A percentile compares a stretch with the other conserved stretches of the same genome.
Evolutionary conservation across 2,113 vertebrate species (phyloP).

Genomic region (human): DNA sequence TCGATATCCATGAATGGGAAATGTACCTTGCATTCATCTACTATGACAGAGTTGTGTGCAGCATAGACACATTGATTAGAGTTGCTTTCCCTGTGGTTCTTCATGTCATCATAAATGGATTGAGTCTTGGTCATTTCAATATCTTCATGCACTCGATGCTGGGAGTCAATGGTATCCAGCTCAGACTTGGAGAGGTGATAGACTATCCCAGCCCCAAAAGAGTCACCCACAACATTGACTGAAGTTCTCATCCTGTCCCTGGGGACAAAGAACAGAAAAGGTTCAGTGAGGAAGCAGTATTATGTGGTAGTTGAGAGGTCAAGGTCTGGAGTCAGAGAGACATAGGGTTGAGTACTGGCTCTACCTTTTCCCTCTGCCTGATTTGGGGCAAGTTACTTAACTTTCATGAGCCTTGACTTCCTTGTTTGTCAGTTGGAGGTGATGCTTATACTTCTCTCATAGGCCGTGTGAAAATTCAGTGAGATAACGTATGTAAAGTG

Average conservation of each 20-base stretch:
- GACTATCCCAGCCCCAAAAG: slow-evolving; percentile 97
- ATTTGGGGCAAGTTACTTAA: background rate
- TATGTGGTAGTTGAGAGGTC: background rate
- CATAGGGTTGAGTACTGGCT: background rate
- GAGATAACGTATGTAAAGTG: background rate
- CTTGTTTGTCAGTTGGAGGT: background rate
- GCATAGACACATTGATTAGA: slow-evolving; percentile 97
- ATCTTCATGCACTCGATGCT: slow-evolving; percentile 91
- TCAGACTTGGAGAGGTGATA: slow-evolving; percentile 97
- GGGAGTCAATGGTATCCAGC: slow-evolving; percentile 92
- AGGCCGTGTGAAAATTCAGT: background rate
- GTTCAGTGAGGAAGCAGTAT: background rate
- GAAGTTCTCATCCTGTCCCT: slow-evolving; percentile 99
- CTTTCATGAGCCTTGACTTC: background rate
- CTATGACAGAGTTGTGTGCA: slow-evolving; percentile 96
- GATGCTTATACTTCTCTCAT: background rate
- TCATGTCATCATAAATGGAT: slow-evolving; percentile 96
- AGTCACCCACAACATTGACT: slow-evolving; percentile 98
- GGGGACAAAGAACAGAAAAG: slow-evolving; percentile 64
- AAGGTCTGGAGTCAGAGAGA: background rate
- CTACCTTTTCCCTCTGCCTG: background rate
- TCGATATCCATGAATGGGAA: slow-evolving; percentile 95
- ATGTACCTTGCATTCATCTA: slow-evolving; percentile 99
- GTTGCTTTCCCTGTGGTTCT: slow-evolving; percentile 99
- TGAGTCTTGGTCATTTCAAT: slow-evolving; percentile 98